These are phyloP conservation scores for Chascanopsetta lugubris DNA, from an alignment of 2,113 vertebrate species.

Conservation along the genomic window DNA sequence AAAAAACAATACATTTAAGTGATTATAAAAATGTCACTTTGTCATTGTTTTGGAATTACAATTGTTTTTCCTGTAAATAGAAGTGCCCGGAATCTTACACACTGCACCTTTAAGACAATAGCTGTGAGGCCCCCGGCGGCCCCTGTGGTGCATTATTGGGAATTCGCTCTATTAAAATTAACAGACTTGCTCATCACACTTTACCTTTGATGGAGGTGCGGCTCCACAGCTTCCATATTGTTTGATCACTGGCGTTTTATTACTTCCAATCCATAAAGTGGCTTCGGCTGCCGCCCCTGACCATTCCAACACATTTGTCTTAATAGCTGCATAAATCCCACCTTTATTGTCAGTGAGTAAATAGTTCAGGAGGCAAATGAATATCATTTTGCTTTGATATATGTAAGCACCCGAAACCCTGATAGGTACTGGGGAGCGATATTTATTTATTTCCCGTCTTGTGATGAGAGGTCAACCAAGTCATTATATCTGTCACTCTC, in stretches of 20 bases:
- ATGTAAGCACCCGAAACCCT: conserved; percentile 7
- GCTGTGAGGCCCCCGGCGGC: conserved; percentile 28
- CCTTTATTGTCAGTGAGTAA: conserved; percentile 69
- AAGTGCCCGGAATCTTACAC: too few species aligned
- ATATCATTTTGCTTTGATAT: conserved; percentile 63
- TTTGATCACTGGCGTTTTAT: conserved; percentile 65
- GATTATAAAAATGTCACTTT: too few species aligned
- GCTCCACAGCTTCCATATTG: conserved; percentile 49
- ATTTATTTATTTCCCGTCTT: conserved; percentile 40
- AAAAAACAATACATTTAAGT: too few species aligned
- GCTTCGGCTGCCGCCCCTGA: conserved; percentile 36
- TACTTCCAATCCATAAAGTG: conserved; percentile 56
- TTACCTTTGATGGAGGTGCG: conserved; percentile 53
- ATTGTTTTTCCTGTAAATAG: too few species aligned
- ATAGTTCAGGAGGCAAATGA: conserved; percentile 64
- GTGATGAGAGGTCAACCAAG: conserved; percentile 32
- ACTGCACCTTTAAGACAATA: too few species aligned
- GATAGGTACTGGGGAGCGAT: conserved; percentile 17
- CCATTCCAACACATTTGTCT: conserved; percentile 49
- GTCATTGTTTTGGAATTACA: too few species aligned
- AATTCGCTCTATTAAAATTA: conserved; percentile 62
- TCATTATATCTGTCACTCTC: conserved; percentile 28
- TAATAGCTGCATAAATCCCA: conserved; percentile 67
- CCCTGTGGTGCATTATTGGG: conserved; percentile 19
- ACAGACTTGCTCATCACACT: conserved; percentile 62